Evolutionary conservation across 2,888 invertebrate genomes (phyloP).

Genomic region (Drosophila paracracens): DNA sequence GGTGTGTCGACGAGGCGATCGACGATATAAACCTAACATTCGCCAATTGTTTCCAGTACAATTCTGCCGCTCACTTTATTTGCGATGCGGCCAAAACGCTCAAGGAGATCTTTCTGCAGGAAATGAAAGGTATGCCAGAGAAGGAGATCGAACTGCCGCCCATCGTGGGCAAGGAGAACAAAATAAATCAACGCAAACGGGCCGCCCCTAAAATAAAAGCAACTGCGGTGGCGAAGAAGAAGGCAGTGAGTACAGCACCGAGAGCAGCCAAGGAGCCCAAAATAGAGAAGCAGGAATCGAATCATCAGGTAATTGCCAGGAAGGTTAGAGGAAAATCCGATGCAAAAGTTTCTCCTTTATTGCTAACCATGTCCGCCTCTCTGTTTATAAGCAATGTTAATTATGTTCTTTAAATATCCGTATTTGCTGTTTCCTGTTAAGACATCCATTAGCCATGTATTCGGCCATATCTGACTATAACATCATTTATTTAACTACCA

Average conservation of each 20-base stretch:
- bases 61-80: conserved; percentile 99
- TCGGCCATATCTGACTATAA: not conserved
- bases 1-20: conserved; percentile 97
- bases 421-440: not conserved
- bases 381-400: too few relatives aligned
- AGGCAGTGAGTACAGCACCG: conserved; percentile 19
- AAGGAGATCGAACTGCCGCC: conserved; percentile 94
- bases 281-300: conserved; percentile 96
- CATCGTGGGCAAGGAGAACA: conserved; percentile 88
- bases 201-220: conserved; percentile 76
- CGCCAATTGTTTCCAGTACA: conserved; percentile 98
- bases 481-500: not conserved
- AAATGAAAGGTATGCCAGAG: conserved; percentile 97
- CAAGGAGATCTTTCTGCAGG: conserved; percentile 95
- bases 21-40: conserved; percentile 99
- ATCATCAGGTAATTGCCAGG: conserved; percentile 93
- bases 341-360: conserved; percentile 46
- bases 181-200: conserved; percentile 86
- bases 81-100: conserved; percentile 98
- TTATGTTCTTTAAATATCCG: not conserved
- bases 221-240: conserved; percentile 41
- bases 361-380: not conserved
- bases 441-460: not conserved
- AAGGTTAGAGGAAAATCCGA: conserved; percentile 87
- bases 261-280: conserved; percentile 90